Percentiles rank a stretch among this genome's conserved stretches.
These are phyloP conservation scores for Thera obeliscata DNA, from an alignment of 2,888 invertebrate species.

Conservation along the genomic window DNA sequence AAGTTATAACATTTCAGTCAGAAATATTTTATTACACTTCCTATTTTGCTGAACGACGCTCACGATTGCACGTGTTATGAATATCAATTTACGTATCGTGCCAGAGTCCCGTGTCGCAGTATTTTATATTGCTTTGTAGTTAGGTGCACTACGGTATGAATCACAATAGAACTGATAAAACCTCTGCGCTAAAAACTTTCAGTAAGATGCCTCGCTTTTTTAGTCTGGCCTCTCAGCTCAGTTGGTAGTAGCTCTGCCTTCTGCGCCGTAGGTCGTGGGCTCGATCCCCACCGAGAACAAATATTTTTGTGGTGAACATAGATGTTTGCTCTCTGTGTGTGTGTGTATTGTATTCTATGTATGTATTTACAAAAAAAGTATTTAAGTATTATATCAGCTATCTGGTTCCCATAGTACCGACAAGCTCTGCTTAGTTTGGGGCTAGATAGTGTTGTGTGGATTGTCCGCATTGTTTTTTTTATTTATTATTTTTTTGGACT, in stretches of 20 bases:
- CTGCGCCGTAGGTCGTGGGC: no score
- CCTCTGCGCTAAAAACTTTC: constrained; percentile 23
- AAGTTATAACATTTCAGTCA: constrained; percentile 70
- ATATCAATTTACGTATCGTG: constrained; percentile 65
- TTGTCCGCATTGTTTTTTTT: neutral
- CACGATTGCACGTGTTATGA: constrained; percentile 72
- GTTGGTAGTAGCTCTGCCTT: no score
- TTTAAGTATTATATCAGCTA: no score
- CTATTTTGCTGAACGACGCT: constrained; percentile 72
- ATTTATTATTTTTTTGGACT: neutral
- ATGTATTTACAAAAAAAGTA: no score
- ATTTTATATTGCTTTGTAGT: constrained; percentile 58
- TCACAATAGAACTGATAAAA: constrained; percentile 45
- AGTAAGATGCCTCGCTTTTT: constrained; percentile 7
- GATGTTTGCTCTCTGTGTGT: no score
- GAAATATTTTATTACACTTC: constrained; percentile 74
- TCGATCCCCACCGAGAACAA: no score
- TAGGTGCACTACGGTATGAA: constrained; percentile 48
- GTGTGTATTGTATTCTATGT: no score
- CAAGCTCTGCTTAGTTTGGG: no score
- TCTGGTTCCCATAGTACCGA: no score
- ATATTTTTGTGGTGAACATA: no score
- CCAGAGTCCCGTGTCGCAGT: constrained; percentile 54
- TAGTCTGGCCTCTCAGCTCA: no score
- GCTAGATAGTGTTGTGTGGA: no score